Base-by-base conservation (phyloP, 2,797 vertebrate genomes). In the Takifugu ocellatus region DNA sequence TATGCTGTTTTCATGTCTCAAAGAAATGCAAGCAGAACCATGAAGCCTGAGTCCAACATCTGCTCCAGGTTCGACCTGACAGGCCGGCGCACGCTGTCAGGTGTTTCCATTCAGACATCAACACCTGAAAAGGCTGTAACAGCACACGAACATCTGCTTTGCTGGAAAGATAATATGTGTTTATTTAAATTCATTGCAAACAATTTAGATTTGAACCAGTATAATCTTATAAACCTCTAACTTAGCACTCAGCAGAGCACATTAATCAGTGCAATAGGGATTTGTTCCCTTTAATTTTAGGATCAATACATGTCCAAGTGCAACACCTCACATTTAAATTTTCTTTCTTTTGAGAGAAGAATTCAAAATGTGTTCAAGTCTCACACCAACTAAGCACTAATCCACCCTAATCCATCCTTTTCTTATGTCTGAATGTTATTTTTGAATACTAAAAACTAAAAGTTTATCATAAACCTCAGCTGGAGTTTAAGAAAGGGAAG, bases 361-460 rank as follows among this genome's bases (percentile, higher is more conserved):
- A 63, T 48, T 72, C 62, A 61, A 51, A 72, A 68, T 29, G 51
- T 67, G 65, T 66, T 72, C 25, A 70, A 71, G 68, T 84, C 73
- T 72, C 60, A 56, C 66, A 64, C 50, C 43, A 77, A 79, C 86
- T 65, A 71, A 46, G 46, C 16, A 1, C 56, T 72, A 86, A 87
- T 82, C 71, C 79, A 33, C 61, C 71, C 71, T 69, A 86, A 87
- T 82, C 71, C 79, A 33, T 64, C 71, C 71, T 69, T 80, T 85
- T 85, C 70, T 78, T 53, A 52, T 62, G 50, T 72, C 63, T 75
- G 55, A 74, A 82, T 82, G 53, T 56, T 76, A 52, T 52, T 77
- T 82, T 70, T 51, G 33, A 78, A 83, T 71, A 58, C 66, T 16
- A 77, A 66, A 65, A 57, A 21, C 21, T 21, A 21, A 45, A 59